Base-by-base conservation (phyloP, 2,797 vertebrate species). In the Xiphophorus birchmanni region DNA sequence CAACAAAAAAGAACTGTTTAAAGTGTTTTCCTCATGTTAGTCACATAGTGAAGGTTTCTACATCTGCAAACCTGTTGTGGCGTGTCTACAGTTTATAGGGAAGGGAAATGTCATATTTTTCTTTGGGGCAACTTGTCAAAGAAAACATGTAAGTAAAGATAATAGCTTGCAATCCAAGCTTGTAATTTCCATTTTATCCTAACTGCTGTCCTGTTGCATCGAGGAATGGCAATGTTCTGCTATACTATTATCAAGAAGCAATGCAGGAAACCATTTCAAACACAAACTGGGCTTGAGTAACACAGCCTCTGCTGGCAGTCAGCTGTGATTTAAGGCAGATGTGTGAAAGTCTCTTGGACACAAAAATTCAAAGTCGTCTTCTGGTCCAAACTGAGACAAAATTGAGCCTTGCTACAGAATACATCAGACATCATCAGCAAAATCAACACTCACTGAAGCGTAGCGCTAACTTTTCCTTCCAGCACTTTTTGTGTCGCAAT, bases 301-400 rank as follows among this genome's bases (percentile, higher is more conserved):
- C 10, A 32, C 75, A 84, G 90, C 82, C 84, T 87, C 83, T 81
- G 86, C 81, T 89, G 87, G 92, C 89, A 91, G 86, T 80, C 11
- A 10, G 60, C 74, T 80, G 86, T 87, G 89, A 95, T 94, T 92
- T 87, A 89, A 94, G 86, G 88, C 94, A 95, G 90, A 95, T 95
- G 93, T 94, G 89, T 93, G 88, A 87, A 90, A 88, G 79, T 85
- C 74, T 86, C 78, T 72, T 80, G 86, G 83, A 87, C 48, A 37
- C 67, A 78, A 52, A 82, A 74, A 84, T 73, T 60, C 23, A 47
- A 79, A 78, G 73, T 86, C 35, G 71, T 75, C 78, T 87, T 82
- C 65, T 71, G 76, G 80, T 90, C 76, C 86, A 87, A 82, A 76
- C 63, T 60, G 73, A 78, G 75, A 75, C 80, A 11, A 50, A 80